Evolutionary conservation across 2,797 vertebrate genomes (phyloP), one percentile per base, ranked within the genome.

Genomic region (Micropoecilia bifurca): DNA sequence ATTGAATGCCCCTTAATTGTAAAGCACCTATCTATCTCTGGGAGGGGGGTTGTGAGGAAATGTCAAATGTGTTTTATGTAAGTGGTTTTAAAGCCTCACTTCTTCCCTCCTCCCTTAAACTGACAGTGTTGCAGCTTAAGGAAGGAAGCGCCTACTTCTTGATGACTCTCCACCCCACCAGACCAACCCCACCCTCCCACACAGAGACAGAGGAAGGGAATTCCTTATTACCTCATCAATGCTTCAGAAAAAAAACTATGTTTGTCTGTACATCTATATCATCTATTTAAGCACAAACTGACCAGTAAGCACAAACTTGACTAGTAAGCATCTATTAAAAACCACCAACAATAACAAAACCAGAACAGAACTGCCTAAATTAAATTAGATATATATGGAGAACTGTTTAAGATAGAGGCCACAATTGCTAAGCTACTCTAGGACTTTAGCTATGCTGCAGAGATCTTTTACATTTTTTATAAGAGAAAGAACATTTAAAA

Each of bases 211-310:
- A 88, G 84, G 41, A 94, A 96, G 95, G 96, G 96, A 96, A 96
- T 96, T 96, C 95, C 96, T 95, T 79, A 93, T 95, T 95, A 95
- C 93, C 91, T 95, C 93, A 95, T 90, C 92, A 91, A 91, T 86
- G 90, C 88, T 82, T 93, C 86, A 80, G 87, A 77, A 83, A 90
- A 90, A 76, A 83, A 80, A 77, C 75, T 41, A 47, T 25, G 50
- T 30, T 66, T 50, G 7, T 73, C 79, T 76, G 61, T 79, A 73
- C 47, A 81, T 82, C 84, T 75, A 82, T n/a, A 45, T 18, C 6
- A 28, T 73, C 59, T 22, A 57, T 10, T 41, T 22, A 9, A 69
- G 76, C 33, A 77, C 48, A 74, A 75, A 73, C 39, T 74, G 45
- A 85, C 47, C 20, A 69, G 33, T 8, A 14, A 43, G 9, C 22